phyloP scores from a whole-genome alignment of 2,113 vertebrate species.

The Ochotona curzoniae region DNA sequence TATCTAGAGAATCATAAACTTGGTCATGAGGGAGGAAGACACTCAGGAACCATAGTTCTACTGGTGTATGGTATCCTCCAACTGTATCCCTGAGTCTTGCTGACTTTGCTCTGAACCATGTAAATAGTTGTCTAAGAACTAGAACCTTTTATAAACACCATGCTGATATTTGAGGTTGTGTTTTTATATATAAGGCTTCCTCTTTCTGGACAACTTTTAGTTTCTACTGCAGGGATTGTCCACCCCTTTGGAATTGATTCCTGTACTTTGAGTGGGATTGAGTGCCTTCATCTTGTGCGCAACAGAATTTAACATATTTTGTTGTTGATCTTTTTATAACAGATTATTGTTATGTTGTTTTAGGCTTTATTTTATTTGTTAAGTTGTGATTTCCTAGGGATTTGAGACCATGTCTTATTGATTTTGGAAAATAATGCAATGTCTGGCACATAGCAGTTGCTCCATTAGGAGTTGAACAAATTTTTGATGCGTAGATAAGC shows the following conservation, averaged over 20 bases:
- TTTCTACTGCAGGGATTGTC: not conserved
- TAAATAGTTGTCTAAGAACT: not conserved
- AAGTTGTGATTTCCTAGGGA: not conserved
- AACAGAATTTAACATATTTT: not conserved
- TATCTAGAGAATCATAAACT: not conserved
- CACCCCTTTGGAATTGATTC: not conserved
- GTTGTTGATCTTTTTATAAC: not conserved
- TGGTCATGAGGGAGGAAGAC: rapidly evolving
- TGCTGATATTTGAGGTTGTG: not conserved
- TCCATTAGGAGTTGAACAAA: not conserved
- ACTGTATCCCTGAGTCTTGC: not conserved
- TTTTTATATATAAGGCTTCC: not conserved
- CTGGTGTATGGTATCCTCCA: not conserved
- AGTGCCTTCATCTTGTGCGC: not conserved
- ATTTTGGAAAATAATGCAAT: not conserved
- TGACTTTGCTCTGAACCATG: not conserved
- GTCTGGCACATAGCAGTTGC: not conserved
- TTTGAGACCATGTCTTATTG: not conserved
- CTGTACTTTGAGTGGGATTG: not conserved
- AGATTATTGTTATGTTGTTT: not conserved
- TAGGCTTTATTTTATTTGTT: not conserved
- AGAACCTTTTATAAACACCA: not conserved
- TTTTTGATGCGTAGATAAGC: not conserved
- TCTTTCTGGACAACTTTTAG: not conserved
- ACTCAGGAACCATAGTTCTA: not conserved